Base-by-base conservation (phyloP, 1,140 invertebrate species). In the Calycopis cecrops region DNA sequence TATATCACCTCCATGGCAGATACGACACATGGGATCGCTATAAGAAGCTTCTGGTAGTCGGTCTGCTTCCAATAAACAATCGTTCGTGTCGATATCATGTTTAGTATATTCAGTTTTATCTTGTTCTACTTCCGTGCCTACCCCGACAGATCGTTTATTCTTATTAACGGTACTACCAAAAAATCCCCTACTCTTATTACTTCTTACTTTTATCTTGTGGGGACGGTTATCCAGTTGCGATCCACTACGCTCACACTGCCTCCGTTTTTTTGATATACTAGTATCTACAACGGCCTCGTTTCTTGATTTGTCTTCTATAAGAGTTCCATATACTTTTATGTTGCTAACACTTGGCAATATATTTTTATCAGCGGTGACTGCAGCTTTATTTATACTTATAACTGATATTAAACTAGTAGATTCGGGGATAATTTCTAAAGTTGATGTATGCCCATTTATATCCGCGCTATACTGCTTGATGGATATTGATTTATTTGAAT, bases 1-100 rank as follows among this genome's bases (percentile, higher is more conserved):
- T 0, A 67, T 44, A 14, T 79, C 82, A 1, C 78, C 80, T 17
- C 84, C 75, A 40, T 87, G 84, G 55, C 84, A 87, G 38, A 87
- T 87, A 16, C 84, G 68, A 54, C 82, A 87, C 79, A 87, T 85
- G 48, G 75, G 73, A 18, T 77, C 82, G 12, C 73, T 48, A 0
- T 74, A 76, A 63, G 79, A 65, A 53, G 60, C 68, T 38, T 71
- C 80, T 9, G 53, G 51, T 7, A 4, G 14, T 16, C 9, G 40
- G 38, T 48, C 48, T 35, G 53, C 42, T 9, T 35, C 1, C 17
- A 59, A 16, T 16, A 47, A 18, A 12, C 16, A 48, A 6, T 44
- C 35, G 18, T 40, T 33, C 44, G 34, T 52, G 28, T 48, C 42
- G 18, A 18, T 44, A 35, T 54, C 35, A 51, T 60, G 37, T 33